Conservation (phyloP, 2,888 invertebrate genomes). For the Caenorhabditis sp. region DNA sequence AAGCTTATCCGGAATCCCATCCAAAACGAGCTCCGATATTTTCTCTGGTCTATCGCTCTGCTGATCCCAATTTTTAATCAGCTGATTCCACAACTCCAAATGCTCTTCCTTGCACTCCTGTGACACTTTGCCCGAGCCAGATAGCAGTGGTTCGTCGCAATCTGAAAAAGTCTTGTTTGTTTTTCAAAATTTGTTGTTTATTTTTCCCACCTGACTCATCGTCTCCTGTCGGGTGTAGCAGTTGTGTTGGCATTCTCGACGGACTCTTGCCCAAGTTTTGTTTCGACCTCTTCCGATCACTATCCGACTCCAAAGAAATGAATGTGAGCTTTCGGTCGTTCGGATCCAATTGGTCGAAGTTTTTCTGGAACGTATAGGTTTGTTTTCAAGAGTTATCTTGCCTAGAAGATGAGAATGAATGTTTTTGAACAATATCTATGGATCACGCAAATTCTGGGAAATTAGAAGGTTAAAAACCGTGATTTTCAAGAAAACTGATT, state of each 20-base stretch:
- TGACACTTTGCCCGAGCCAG: slow-evolving; percentile 97
- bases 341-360: slow-evolving; percentile 8
- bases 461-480: too few species aligned
- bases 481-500: too few species aligned
- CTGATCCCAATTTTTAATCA: slow-evolving; percentile 85
- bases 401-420: too few species aligned
- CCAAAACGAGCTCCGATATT: slow-evolving; percentile 89
- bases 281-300: slow-evolving; percentile 53
- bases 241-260: slow-evolving; percentile 82
- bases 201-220: slow-evolving; percentile 80
- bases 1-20: slow-evolving; percentile 95
- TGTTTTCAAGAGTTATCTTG: neutral
- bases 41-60: slow-evolving; percentile 88
- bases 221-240: slow-evolving; percentile 83
- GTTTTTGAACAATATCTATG: too few species aligned
- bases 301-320: slow-evolving; percentile 58
- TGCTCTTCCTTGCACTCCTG: slow-evolving; percentile 96
- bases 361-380: slow-evolving; percentile 37
- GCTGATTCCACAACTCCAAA: slow-evolving; percentile 94
- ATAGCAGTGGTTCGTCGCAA: slow-evolving; percentile 91
- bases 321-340: slow-evolving; percentile 40
- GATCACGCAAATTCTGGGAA: too few species aligned
- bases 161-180: slow-evolving; percentile 77
- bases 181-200: neutral
- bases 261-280: slow-evolving; percentile 72